phyloP scores from a whole-genome alignment of 2,888 invertebrate genomes.

The Agrotis ipsilon region DNA sequence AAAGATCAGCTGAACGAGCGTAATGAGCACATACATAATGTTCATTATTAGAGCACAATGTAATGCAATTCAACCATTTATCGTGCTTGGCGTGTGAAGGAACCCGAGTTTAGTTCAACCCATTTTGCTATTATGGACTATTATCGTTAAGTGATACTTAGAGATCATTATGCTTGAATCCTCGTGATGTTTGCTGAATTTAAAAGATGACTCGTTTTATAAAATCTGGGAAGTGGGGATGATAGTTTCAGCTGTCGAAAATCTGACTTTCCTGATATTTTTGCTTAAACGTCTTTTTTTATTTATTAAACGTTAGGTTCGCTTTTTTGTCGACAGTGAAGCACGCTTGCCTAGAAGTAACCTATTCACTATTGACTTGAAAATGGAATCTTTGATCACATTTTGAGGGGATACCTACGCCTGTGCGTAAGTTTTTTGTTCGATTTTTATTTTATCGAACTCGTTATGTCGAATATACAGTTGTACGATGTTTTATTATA shows the following conservation, averaged over 20 bases:
- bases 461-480: too few species aligned
- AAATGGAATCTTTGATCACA: too few species aligned
- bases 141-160: slow-evolving; percentile 49
- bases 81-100: slow-evolving; percentile 63
- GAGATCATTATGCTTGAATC: slow-evolving; percentile 29
- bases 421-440: too few species aligned
- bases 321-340: too few species aligned
- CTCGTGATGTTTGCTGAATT: slow-evolving; percentile 27
- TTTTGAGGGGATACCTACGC: too few species aligned
- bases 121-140: slow-evolving; percentile 52
- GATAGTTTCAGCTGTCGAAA: neutral
- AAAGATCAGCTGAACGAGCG: slow-evolving; percentile 60
- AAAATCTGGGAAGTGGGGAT: neutral
- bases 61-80: slow-evolving; percentile 69
- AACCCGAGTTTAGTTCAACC: slow-evolving; percentile 52
- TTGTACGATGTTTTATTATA: too few species aligned
- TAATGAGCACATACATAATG: slow-evolving; percentile 65
- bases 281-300: too few species aligned
- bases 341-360: too few species aligned
- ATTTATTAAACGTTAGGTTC: too few species aligned
- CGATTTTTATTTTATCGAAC: too few species aligned
- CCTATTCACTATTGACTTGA: too few species aligned
- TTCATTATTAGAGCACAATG: slow-evolving; percentile 74
- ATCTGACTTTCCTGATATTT: neutral
- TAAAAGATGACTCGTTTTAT: slow-evolving; percentile 3